Evolutionary conservation across 2,797 vertebrate species (phyloP), one percentile per base, ranked within the genome.

Genomic region (Gallinago nigripennis): DNA sequence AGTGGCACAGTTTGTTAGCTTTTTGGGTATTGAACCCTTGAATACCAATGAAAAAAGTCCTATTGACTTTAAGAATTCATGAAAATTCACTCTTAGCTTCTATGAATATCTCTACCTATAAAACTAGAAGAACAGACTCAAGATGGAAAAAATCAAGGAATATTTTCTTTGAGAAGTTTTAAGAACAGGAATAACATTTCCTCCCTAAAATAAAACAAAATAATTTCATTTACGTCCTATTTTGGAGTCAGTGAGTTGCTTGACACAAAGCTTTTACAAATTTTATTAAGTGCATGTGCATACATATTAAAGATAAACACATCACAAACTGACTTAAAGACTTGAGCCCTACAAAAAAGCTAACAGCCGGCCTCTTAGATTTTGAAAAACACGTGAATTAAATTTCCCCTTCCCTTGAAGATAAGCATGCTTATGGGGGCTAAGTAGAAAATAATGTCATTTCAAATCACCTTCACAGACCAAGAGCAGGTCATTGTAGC

Each of bases 401-500:
- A 7, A 54, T 27, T 41, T 69, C 12, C 19, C 17, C 1, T 51
- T 61, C 20, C 20, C 19, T 85, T 79, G 17, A 83, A 30, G 24
- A n/a, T 25, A 68, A 64, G 17, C 27, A 35, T 63, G 43, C 7
- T 63, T 56, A 73, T 30, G 15, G 35, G 4, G 6, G 7, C 24
- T 66, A 45, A 46, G 35, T 8, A 83, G 48, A 90, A 92, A 95
- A 86, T 37, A 84, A 58, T 0, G 2, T 82, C 5, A 37, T 57
- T 92, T 80, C 31, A 48, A 24, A 69, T 97, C 94, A 98, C 98
- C 98, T 98, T 98, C 98, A 66, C 98, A 98, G 93, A 98, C 96
- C 72, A 98, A 91, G 58, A 98, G 98, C 51, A 98, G 95, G 94
- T 98, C 98, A 76, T 98, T 98, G 97, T 98, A 98, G 92, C 98